Evolutionary conservation across 2,113 vertebrate genomes (phyloP).

Genomic region (Mus musculus): GRCm39 chr2:28283501-28284000

Average conservation of each 20-base stretch:
- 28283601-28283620: not conserved
- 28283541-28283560: not conserved
- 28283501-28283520: accelerated
- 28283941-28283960: accelerated
- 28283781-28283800: not conserved
- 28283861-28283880: not conserved
- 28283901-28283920: not conserved
- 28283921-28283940: not conserved
- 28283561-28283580: not conserved
- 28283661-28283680: not conserved
- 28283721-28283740: accelerated
- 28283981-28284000: not conserved
- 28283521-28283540: not conserved
- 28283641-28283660: not conserved
- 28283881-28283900: not conserved
- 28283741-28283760: not conserved
- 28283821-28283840: not conserved
- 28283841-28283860: not conserved
- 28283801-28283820: accelerated
- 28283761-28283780: no score
- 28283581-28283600: not conserved
- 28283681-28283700: not conserved
- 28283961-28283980: not conserved
- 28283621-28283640: accelerated
- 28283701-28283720: not conserved